Evolutionary conservation across 2,113 vertebrate species (phyloP).

Genomic region (Dinomys branickii): DNA sequence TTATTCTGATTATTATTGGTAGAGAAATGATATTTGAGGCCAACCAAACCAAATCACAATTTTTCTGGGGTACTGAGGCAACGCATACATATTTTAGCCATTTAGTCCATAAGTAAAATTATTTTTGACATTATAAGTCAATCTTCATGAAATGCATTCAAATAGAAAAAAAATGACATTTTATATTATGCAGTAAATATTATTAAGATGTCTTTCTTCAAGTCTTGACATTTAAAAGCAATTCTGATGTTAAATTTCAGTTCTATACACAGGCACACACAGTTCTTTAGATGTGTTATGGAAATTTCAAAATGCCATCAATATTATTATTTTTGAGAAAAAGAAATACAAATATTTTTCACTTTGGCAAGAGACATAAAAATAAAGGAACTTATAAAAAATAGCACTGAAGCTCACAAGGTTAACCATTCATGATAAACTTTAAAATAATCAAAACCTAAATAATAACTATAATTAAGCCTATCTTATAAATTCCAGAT

Average conservation of each 20-base stretch:
- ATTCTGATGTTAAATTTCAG: conserved; percentile 79
- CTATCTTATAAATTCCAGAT: background rate
- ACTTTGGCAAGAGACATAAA: conserved; percentile 57
- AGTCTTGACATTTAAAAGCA: conserved; percentile 77
- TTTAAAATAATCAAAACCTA: conserved; percentile 5
- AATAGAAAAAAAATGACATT: conserved; percentile 75
- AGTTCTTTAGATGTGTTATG: conserved; percentile 61
- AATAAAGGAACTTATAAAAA: background rate
- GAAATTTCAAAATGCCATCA: conserved; percentile 74
- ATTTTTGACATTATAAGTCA: conserved; percentile 62
- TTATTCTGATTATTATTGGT: conserved; percentile 19
- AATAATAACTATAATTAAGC: background rate
- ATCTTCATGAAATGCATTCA: conserved; percentile 67
- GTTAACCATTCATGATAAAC: background rate
- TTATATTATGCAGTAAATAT: conserved; percentile 73
- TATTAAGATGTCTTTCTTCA: conserved; percentile 75
- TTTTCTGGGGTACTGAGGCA: background rate
- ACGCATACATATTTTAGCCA: conserved; percentile 21
- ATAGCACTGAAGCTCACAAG: background rate
- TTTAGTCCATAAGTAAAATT: conserved; percentile 60
- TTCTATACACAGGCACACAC: conserved; percentile 56
- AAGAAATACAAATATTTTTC: conserved; percentile 66
- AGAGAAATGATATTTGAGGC: background rate
- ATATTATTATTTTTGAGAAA: conserved; percentile 55
- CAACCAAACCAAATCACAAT: background rate